Conservation (phyloP, 2,113 vertebrate species). For the Callopanchax toddi region DNA sequence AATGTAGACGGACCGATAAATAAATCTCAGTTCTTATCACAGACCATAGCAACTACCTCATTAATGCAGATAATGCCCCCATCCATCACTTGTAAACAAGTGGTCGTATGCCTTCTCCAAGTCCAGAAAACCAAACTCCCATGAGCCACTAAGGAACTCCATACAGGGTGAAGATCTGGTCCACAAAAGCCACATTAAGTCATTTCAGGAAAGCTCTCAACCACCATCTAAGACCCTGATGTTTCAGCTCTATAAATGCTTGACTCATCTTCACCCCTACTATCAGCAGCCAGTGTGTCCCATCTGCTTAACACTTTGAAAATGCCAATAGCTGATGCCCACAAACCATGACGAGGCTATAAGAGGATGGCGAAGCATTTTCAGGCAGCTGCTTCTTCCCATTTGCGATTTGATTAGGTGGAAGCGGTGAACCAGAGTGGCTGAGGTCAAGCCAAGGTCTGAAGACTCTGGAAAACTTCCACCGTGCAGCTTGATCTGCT, state of each 20-base stretch:
- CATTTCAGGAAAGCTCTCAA: not conserved
- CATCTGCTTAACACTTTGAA: slow-evolving; percentile 1
- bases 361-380: not conserved
- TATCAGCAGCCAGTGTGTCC: not conserved
- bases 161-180: too few species aligned
- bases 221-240: not conserved
- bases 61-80: too few species aligned
- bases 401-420: not conserved
- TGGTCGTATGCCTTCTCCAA: too few species aligned
- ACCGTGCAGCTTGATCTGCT: not conserved
- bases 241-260: not conserved
- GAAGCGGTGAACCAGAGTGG: not conserved
- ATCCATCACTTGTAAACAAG: too few species aligned
- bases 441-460: slow-evolving; percentile 2
- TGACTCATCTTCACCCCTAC: not conserved
- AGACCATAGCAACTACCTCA: too few species aligned
- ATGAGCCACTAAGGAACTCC: too few species aligned
- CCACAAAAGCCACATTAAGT: too few species aligned
- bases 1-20: too few species aligned
- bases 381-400: not conserved
- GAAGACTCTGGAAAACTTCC: too few species aligned
- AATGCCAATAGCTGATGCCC: slow-evolving; percentile 9
- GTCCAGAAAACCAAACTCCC: too few species aligned
- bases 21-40: too few species aligned
- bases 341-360: not conserved